Conservation (phyloP, 2,113 vertebrate species). For the Clarias macrocephalus region DNA sequence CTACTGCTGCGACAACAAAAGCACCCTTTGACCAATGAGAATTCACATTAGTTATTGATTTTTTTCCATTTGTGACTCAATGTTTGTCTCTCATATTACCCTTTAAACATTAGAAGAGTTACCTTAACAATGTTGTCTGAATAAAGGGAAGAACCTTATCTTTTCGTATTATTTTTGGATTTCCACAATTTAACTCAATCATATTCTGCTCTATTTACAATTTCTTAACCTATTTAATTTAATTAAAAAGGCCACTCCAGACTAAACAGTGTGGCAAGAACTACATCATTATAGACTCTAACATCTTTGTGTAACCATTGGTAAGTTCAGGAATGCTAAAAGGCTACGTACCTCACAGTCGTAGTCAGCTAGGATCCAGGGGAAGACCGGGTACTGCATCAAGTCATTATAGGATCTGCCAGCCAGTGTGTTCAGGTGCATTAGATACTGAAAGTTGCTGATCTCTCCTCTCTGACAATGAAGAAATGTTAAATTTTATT, state of each 20-base stretch:
- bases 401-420: conserved; percentile 97
- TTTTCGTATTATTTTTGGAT: neutral
- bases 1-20: too few relatives aligned
- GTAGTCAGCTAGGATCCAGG: conserved; percentile 96
- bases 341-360: conserved; percentile 84
- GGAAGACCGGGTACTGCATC: conserved; percentile 99
- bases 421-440: conserved; percentile 97
- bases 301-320: neutral
- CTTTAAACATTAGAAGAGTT: neutral
- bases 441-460: conserved; percentile 99
- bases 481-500: neutral
- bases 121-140: neutral
- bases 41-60: too few relatives aligned
- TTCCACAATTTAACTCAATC: neutral
- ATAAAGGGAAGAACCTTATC: neutral
- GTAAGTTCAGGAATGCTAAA: neutral
- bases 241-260: neutral
- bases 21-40: too few relatives aligned
- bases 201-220: neutral
- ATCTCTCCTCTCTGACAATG: conserved; percentile 89
- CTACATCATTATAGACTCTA: neutral
- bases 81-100: too few relatives aligned
- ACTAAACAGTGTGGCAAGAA: neutral
- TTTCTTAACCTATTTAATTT: neutral
- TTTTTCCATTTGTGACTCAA: too few relatives aligned